phyloP scores from a whole-genome alignment of 2,113 vertebrate genomes.

The Lichenostomus cassidix region DNA sequence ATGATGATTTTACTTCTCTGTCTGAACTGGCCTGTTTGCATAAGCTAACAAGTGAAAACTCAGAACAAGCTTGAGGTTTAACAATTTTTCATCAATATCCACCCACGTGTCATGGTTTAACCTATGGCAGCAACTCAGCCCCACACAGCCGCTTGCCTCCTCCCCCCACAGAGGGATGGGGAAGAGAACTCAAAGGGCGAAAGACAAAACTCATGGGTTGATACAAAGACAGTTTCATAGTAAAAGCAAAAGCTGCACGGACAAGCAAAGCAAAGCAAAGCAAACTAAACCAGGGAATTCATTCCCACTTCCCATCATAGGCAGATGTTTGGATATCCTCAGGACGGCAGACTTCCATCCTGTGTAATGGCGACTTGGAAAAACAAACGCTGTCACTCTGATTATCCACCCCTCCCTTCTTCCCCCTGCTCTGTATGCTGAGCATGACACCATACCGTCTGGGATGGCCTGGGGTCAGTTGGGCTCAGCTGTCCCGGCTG shows the following conservation, averaged over 20 bases:
- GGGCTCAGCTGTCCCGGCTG: background rate
- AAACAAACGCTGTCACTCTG: background rate
- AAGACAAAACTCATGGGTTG: background rate
- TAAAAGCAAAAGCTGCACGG: background rate
- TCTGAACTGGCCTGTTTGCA: background rate
- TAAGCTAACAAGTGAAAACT: background rate
- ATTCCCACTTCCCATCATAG: background rate
- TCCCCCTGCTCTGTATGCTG: background rate
- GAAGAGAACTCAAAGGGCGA: background rate
- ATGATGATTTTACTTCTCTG: background rate
- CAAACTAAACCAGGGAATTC: background rate
- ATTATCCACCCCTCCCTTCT: background rate
- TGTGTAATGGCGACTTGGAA: fast-evolving
- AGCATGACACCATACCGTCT: fast-evolving
- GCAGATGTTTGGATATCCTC: background rate
- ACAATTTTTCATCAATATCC: background rate
- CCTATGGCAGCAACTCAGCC: background rate
- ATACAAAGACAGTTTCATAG: background rate
- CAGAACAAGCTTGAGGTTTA: background rate
- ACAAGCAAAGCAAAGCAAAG: background rate
- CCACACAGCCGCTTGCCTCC: background rate
- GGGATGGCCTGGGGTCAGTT: background rate
- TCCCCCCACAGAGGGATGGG: background rate
- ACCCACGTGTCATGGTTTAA: background rate
- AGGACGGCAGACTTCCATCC: background rate